Conservation (phyloP, 92 coral and sea anemone species). For the Isaurus tuberculatus region DNA sequence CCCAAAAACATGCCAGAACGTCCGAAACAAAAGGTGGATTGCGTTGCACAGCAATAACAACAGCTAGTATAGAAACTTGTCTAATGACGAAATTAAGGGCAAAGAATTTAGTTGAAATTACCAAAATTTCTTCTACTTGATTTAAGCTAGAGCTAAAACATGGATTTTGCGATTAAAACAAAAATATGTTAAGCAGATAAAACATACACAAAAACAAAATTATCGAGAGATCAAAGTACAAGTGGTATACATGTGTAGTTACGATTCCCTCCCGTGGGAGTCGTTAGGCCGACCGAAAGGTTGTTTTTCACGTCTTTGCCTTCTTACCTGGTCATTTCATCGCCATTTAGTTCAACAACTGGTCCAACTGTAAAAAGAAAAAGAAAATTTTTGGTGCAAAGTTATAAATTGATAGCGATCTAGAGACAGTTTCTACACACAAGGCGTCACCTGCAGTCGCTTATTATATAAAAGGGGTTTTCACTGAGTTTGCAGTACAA, state of each 20-base stretch:
- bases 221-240: neutral
- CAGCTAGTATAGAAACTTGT: neutral
- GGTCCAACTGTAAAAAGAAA: slow-evolving; percentile 76
- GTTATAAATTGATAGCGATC: neutral
- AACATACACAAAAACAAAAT: neutral
- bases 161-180: neutral
- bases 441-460: neutral
- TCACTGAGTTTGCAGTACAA: slow-evolving; percentile 13
- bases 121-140: neutral
- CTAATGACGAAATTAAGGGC: neutral
- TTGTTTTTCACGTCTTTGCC: neutral
- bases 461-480: slow-evolving; percentile 20
- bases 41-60: slow-evolving; percentile 20
- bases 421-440: neutral
- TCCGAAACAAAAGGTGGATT: neutral
- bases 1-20: neutral
- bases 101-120: neutral
- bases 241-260: too few species aligned
- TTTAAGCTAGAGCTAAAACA: neutral
- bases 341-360: slow-evolving; percentile 97
- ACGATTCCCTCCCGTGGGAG: neutral
- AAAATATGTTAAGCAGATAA: neutral
- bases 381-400: neutral
- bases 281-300: neutral
- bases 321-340: slow-evolving; percentile 94